Percentiles rank a stretch among this genome's conserved stretches.
phyloP scores from a whole-genome alignment of 2,797 vertebrate species.

The Gallinago solitaria region DNA sequence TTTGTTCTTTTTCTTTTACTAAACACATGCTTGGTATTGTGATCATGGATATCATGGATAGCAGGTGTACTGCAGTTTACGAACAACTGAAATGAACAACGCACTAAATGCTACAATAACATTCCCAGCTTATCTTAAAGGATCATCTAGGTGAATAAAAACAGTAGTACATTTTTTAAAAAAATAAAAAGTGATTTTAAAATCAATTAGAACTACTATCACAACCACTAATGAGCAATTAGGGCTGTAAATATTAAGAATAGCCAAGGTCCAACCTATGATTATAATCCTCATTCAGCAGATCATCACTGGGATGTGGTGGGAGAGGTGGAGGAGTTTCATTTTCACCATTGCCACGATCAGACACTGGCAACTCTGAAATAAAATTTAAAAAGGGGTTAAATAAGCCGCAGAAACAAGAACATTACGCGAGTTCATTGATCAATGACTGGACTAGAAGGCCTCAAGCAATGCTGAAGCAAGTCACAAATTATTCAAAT shows the following conservation, averaged over 20 bases:
- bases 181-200: neutral
- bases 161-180: neutral
- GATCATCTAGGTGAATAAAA: neutral
- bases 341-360: conserved; percentile 72
- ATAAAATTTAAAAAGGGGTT: conserved; percentile 34
- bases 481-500: conserved; percentile 66
- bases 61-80: neutral
- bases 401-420: conserved; percentile 14
- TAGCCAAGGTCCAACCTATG: conserved; percentile 69
- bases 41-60: neutral
- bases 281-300: conserved; percentile 73
- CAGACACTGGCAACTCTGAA: conserved; percentile 64
- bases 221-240: neutral
- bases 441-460: conserved; percentile 35
- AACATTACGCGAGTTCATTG: conserved; percentile 21
- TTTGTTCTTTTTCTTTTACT: neutral
- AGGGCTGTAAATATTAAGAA: neutral
- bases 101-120: neutral
- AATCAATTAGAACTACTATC: neutral
- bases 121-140: neutral
- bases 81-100: neutral
- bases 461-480: conserved; percentile 35
- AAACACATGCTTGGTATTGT: neutral
- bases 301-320: conserved; percentile 75
- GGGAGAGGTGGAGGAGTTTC: conserved; percentile 78